phyloP scores from a whole-genome alignment of 2,888 invertebrate genomes.

The Lochmaea capreae region DNA sequence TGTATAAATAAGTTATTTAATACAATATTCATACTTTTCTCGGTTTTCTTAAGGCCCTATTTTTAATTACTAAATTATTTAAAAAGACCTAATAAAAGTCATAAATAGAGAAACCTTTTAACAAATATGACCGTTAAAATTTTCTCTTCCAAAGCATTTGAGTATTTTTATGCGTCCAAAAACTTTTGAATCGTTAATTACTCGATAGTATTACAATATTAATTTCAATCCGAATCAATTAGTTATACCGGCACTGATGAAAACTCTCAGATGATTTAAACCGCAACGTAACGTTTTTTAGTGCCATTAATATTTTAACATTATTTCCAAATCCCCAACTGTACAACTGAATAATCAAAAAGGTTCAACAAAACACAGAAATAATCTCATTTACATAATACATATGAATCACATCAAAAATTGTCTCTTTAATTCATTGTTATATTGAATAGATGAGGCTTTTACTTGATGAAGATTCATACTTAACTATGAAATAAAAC shows the following conservation, averaged over 20 bases:
- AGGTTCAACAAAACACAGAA: neutral
- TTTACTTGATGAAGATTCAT: no score
- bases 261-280: conserved; percentile 1
- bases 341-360: neutral
- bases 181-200: neutral
- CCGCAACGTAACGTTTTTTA: neutral
- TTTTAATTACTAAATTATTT: no score
- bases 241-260: conserved; percentile 1
- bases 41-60: no score
- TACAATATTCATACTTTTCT: no score
- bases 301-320: neutral
- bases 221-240: neutral
- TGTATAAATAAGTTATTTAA: no score
- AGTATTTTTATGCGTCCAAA: neutral
- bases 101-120: no score
- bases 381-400: neutral
- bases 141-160: neutral
- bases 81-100: no score
- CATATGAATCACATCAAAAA: neutral
- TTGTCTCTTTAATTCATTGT: neutral
- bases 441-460: no score
- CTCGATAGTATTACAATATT: neutral
- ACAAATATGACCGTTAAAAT: no score
- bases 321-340: neutral
- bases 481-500: no score